phyloP scores from a whole-genome alignment of 1,140 invertebrate species.

The Drosophila nikananu region DNA sequence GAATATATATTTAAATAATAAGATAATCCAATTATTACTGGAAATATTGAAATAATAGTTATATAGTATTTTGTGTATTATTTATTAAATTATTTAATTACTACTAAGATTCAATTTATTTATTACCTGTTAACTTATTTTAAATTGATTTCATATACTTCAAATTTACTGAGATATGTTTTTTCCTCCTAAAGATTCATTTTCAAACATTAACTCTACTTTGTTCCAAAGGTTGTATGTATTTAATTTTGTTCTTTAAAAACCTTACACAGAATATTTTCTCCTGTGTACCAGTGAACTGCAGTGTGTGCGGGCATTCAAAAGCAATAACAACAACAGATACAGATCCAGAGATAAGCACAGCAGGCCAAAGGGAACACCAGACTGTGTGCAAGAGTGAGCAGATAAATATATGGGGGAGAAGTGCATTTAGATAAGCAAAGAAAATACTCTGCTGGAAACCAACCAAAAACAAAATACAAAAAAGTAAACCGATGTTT shows the following conservation, averaged over 20 bases:
- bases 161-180: too few species aligned
- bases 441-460: conserved; percentile 55
- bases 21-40: too few species aligned
- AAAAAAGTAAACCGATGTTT: neutral
- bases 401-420: conserved; percentile 6
- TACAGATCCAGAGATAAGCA: conserved; percentile 45
- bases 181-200: too few species aligned
- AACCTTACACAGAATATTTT: neutral
- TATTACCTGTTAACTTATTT: too few species aligned
- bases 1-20: too few species aligned
- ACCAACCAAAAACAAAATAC: neutral
- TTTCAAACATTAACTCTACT: too few species aligned
- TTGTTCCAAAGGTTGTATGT: neutral
- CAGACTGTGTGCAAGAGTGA: neutral
- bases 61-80: too few species aligned
- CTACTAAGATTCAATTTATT: too few species aligned
- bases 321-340: conserved; percentile 36
- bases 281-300: conserved; percentile 16
- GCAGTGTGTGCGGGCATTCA: conserved; percentile 53
- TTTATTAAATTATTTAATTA: too few species aligned
- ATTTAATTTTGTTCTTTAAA: too few species aligned
- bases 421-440: conserved; percentile 73
- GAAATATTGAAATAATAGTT: too few species aligned
- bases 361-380: neutral
- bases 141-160: too few species aligned